These are phyloP conservation scores for Balaeniceps rex DNA, from an alignment of 2,113 vertebrate genomes.

Conservation along the genomic window DNA sequence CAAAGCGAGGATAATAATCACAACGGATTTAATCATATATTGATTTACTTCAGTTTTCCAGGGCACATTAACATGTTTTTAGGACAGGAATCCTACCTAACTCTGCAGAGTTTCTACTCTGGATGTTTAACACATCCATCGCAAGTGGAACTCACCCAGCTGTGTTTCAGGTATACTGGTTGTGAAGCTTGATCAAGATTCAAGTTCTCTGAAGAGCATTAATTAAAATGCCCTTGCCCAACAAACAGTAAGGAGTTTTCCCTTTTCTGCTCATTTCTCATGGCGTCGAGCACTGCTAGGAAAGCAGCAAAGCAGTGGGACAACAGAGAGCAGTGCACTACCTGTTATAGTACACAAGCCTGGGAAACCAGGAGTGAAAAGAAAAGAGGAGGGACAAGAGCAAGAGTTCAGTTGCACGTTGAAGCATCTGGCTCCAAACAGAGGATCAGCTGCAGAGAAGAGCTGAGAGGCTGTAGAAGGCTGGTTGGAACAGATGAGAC, in stretches of 20 bases:
- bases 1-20: neutral
- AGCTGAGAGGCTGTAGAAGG: neutral
- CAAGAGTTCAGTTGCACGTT: neutral
- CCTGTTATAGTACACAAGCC: neutral
- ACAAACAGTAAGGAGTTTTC: neutral
- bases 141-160: neutral
- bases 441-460: neutral
- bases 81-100: neutral
- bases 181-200: neutral
- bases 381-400: neutral
- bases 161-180: neutral
- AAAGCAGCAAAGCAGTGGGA: neutral
- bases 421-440: neutral
- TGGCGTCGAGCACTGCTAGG: neutral
- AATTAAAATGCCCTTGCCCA: neutral
- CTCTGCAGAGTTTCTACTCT: neutral
- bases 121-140: neutral
- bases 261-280: neutral
- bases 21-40: neutral
- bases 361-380: neutral
- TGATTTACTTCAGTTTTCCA: neutral
- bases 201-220: neutral
- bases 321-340: neutral
- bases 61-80: neutral
- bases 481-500: neutral